Evolutionary conservation across 2,888 invertebrate genomes (phyloP), one percentile per base, ranked within the genome.

Genomic region (Lasioglossum lativentre): DNA sequence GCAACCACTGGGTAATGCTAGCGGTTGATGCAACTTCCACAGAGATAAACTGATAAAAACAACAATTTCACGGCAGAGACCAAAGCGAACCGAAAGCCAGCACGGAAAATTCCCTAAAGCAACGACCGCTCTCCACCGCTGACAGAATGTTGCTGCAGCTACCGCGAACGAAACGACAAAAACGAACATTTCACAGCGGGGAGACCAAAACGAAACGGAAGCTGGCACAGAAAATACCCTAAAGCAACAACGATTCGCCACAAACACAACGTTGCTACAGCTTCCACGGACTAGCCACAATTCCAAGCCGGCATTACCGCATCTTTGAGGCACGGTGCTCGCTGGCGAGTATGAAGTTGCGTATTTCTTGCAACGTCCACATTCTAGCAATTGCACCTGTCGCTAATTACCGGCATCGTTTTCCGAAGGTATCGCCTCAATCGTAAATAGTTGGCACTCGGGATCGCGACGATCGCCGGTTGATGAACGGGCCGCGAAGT

Each of bases 401-500:
- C 75, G 45, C 34, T 66, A 76, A 76, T 76, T 76, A 45, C 63
- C n/a, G n/a, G 42, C 30, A 42, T 63, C 59, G 63, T 45, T 27
- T 30, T 45, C 75, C 30, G n/a, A 30, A 45, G 42, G 70, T 56
- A 56, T 56, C n/a, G 56, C 56, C 47, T 16, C 70, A 27, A 47
- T 71, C 70, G 68, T 23, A 23, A 47, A 19, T 47, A 27, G 27
- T 68, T 40, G 56, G 56, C 45, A 56, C 56, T 63, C 12, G 63
- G 63, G 56, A 75, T 27, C 16, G 45, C 73, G 70, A 59, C 27
- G 72, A 34, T 6, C 23, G 56, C 14, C 52, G 52, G 34, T 70
- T 59, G 74, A 82, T 19, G 70, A 75, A 79, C 73, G 73, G 73
- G 45, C 27, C 72, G 16, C 68, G 40, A 72, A 52, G 71, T 27